A percentile compares a stretch with the other conserved stretches of the same genome.
phyloP scores from a whole-genome alignment of 2,113 vertebrate species.

The Romanogobio albipinnatus region DNA sequence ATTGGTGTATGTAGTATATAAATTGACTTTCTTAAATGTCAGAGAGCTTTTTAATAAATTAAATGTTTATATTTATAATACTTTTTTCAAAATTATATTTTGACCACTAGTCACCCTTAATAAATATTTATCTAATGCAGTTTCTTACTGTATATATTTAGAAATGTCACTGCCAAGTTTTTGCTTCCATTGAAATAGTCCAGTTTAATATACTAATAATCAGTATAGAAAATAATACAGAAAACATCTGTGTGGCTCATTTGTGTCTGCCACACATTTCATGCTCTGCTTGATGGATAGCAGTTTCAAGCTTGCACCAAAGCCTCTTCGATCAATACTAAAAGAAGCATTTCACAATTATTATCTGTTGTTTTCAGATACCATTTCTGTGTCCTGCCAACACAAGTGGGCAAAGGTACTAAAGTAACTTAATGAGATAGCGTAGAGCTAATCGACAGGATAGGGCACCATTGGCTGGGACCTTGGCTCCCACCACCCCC shows the following conservation, averaged over 20 bases:
- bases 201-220: neutral
- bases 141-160: neutral
- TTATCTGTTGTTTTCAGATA: conserved; percentile 17
- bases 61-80: neutral
- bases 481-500: neutral
- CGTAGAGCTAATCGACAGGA: conserved; percentile 55
- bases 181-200: neutral
- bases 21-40: too few species aligned
- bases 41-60: neutral
- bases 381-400: conserved; percentile 36
- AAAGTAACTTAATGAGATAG: conserved; percentile 58
- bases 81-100: neutral
- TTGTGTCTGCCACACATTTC: neutral
- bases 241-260: neutral
- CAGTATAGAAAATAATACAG: neutral
- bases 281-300: neutral
- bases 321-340: neutral
- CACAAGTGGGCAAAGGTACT: conserved; percentile 34
- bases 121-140: neutral
- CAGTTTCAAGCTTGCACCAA: neutral
- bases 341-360: neutral
- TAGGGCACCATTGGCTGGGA: conserved; percentile 50
- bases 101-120: neutral
- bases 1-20: too few species aligned
- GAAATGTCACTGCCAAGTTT: neutral